Conservation (phyloP, 2,888 invertebrate genomes). For the Venusia cambrica region DNA sequence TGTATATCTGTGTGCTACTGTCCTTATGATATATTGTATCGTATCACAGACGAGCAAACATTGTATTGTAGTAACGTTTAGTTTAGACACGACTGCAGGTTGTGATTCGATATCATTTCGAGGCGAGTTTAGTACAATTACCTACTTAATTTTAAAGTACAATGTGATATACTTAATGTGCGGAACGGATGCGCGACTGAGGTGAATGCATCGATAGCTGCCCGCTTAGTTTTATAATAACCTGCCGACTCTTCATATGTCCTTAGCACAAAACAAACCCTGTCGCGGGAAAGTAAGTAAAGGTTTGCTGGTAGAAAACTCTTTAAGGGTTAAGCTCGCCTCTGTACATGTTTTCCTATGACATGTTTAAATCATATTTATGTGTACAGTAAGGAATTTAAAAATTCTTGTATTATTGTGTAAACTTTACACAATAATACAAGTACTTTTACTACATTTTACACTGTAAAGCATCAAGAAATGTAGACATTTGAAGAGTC, state of each 20-base stretch:
- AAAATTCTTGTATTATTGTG: no score
- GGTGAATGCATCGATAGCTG: slow-evolving; percentile 12
- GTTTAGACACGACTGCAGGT: slow-evolving; percentile 26
- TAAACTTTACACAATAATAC: no score
- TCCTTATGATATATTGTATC: neutral
- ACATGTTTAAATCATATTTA: no score
- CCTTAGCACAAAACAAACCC: neutral
- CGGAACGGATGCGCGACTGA: slow-evolving; percentile 28
- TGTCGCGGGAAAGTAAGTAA: no score
- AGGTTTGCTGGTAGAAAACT: no score
- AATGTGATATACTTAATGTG: slow-evolving; percentile 50
- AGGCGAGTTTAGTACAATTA: slow-evolving; percentile 21
- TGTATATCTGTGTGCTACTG: slow-evolving; percentile 4
- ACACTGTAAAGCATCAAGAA: no score
- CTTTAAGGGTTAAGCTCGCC: no score
- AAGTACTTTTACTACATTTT: no score
- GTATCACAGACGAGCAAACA: neutral
- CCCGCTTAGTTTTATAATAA: slow-evolving; percentile 10
- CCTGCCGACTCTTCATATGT: slow-evolving; percentile 2
- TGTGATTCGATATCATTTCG: slow-evolving; percentile 37
- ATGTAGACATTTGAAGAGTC: no score
- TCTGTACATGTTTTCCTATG: no score
- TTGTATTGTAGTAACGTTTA: slow-evolving; percentile 1
- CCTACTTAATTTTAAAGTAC: slow-evolving; percentile 34
- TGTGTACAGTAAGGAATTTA: no score